phyloP scores from a whole-genome alignment of 2,888 invertebrate species.

The Pseudococcus jackbeardsleyi region DNA sequence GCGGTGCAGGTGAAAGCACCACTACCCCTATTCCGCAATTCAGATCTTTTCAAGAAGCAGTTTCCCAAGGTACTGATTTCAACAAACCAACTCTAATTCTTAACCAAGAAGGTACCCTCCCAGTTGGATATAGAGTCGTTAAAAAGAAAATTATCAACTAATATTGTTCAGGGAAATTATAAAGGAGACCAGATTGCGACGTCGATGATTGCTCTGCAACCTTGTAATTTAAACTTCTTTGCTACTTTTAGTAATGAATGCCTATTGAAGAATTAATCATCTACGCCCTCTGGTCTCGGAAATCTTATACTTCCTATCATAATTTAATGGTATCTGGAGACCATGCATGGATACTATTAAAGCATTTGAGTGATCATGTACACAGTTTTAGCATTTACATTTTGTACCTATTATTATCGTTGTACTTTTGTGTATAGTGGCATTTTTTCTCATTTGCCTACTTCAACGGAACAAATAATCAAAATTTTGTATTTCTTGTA shows the following conservation, averaged over 20 bases:
- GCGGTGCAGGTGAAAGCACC: background rate
- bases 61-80: conserved; percentile 49
- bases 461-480: background rate
- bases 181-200: background rate
- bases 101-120: background rate
- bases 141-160: conserved; percentile 15
- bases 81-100: conserved; percentile 59
- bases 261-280: background rate
- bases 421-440: background rate
- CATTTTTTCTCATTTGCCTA: background rate
- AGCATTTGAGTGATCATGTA: conserved; percentile 12
- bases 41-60: conserved; percentile 52
- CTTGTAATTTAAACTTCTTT: background rate
- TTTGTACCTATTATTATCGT: background rate
- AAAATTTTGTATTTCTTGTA: conserved; percentile 17
- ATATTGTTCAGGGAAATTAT: conserved; percentile 2
- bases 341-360: background rate
- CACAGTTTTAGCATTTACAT: conserved; percentile 5
- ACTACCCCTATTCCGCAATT: conserved; percentile 30
- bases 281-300: conserved; percentile 30
- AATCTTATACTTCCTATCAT: background rate
- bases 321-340: background rate
- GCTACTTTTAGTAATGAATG: background rate
- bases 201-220: background rate
- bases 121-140: conserved; percentile 18